Conservation (phyloP, 2,797 vertebrate species). For the Darevskia nairensis region DNA sequence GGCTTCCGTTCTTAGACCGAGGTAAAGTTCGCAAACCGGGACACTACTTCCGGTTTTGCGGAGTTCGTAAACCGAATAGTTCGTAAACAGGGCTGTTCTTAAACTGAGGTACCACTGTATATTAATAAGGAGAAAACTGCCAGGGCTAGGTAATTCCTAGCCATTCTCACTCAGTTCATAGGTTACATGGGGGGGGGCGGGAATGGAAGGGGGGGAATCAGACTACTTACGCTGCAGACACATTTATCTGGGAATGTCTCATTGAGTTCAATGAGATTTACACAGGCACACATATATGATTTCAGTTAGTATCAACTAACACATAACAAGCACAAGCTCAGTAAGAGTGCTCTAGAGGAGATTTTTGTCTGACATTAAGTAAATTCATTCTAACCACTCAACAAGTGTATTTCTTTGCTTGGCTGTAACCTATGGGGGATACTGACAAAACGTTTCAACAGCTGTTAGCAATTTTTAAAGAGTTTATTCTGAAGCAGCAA, state of each 20-base stretch:
- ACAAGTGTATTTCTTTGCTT: slow-evolving; percentile 6
- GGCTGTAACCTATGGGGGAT: slow-evolving; percentile 1
- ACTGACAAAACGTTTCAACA: slow-evolving; percentile 26
- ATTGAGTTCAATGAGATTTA: neutral
- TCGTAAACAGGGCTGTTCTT: no score
- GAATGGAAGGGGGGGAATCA: neutral
- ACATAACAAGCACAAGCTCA: neutral
- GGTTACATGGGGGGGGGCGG: neutral
- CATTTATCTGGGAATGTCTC: neutral
- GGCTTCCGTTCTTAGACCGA: no score
- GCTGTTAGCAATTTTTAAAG: slow-evolving; percentile 33
- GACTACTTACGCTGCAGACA: neutral
- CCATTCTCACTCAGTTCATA: neutral
- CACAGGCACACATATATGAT: neutral
- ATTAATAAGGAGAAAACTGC: neutral
- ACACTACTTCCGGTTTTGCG: no score
- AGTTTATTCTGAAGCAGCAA: slow-evolving; percentile 35
- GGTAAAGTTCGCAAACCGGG: no score
- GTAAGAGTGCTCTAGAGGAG: neutral
- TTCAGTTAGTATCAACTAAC: neutral
- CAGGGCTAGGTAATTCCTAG: neutral
- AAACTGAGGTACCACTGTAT: no score
- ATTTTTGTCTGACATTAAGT: slow-evolving; percentile 1
- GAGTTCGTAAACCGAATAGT: no score
- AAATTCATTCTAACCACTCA: slow-evolving; percentile 3